A percentile compares a stretch with the other conserved stretches of the same genome.
phyloP scores from a whole-genome alignment of 1,140 invertebrate genomes.

The Ruditapes philippinarum region DNA sequence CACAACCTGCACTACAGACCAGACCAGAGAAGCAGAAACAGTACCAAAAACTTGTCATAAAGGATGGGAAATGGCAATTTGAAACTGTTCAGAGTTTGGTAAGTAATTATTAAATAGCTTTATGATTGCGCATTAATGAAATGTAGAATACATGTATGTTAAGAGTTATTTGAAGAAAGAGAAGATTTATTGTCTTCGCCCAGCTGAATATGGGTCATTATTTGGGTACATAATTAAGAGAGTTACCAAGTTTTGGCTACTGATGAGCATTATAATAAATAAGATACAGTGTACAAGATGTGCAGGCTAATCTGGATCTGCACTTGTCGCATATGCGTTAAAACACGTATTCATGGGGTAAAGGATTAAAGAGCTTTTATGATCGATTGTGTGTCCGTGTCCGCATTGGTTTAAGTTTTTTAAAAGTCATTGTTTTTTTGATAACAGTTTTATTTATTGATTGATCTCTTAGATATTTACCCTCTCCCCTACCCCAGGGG shows the following conservation, averaged over 20 bases:
- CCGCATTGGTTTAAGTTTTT: too few relatives aligned
- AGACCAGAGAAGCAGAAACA: conserved; percentile 28
- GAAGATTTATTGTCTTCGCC: conserved; percentile 26
- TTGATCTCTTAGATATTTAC: too few relatives aligned
- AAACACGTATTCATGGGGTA: too few relatives aligned
- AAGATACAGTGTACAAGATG: conserved; percentile 29
- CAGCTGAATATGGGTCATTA: conserved; percentile 29
- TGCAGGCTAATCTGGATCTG: too few relatives aligned
- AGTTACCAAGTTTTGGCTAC: background rate
- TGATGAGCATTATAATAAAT: conserved; percentile 25
- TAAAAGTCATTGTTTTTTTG: too few relatives aligned
- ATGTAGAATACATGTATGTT: conserved; percentile 31
- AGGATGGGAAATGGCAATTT: conserved; percentile 25
- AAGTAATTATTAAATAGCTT: conserved; percentile 32
- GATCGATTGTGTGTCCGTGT: too few relatives aligned
- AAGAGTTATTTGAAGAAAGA: conserved; percentile 23
- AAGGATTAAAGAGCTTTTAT: too few relatives aligned
- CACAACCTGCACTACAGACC: conserved; percentile 27
- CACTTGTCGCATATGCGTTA: too few relatives aligned
- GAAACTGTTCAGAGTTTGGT: conserved; percentile 29
- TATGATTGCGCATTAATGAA: conserved; percentile 30
- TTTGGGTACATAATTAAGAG: conserved; percentile 25
- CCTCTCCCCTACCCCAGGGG: too few relatives aligned
- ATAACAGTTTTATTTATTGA: too few relatives aligned
- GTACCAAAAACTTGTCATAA: conserved; percentile 27